Base-by-base conservation (phyloP, 1,140 invertebrate genomes). In the Capitella teleta region DNA sequence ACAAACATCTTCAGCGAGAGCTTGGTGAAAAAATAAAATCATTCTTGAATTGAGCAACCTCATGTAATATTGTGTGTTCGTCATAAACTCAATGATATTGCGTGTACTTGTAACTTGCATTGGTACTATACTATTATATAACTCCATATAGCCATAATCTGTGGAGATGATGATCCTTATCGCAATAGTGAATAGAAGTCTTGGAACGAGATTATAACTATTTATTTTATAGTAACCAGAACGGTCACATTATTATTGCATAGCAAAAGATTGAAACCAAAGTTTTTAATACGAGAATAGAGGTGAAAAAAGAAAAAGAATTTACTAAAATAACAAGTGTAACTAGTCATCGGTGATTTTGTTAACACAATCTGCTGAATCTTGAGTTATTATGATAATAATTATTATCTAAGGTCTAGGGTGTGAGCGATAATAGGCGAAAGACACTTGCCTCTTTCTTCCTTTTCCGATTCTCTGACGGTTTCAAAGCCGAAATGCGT, bases 401-500 rank as follows among this genome's bases (percentile, higher is more conserved):
- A 24, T 24, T 6, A 16, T 16, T 21, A 18, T 2, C 36, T 6
- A 37, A 37, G 4, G 36, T 6, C 36, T 3, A 19, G 36, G 21
- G 24, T 2, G 42, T 44, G 42, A 28, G 25, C 42, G 42, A 44
- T 44, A 26, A 44, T 44, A 40, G 5, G 38, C 10, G 10, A 24
- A 40, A 24, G 14, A 19, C 21, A 44, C 21, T n/a, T 23, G 47
- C 51, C 51, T 40, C 38, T 47, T 8, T 49, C 38, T 18, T 48
- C 52, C 40, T 53, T 53, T 34, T 49, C 52, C n/a, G 48, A 21
- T 42, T 53, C 52, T 24, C 28, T 42, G 10, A 53, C 52, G 8
- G 46, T 48, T 43, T 53, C 36, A 28, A 53, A 53, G 21, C 52
- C 52, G 28, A 53, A 53, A 36, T 53, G 52, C 10, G 52, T 53